Base-by-base conservation (phyloP, 2,797 vertebrate genomes). In the Carduelis carduelis region DNA sequence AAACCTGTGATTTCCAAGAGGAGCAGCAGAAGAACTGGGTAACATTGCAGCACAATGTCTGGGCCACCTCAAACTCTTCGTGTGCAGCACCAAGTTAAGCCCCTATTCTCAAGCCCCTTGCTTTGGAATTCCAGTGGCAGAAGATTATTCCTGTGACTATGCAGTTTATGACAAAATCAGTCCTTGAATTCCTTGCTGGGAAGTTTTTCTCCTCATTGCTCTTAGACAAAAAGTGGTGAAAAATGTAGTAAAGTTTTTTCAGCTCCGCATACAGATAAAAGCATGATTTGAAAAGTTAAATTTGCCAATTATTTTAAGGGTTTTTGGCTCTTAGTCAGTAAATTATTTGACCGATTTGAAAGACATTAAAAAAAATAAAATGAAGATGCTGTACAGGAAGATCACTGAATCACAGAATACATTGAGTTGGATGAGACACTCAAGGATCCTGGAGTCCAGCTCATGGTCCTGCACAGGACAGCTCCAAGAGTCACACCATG, bases 291-390 rank as follows among this genome's bases (percentile, higher is more conserved):
- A 70, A 77, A 95, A 59, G 35, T 49, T 83, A 56, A 61, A 80
- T 89, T 85, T 91, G 6, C 13, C 23, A 34, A 2, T 63, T 90
- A 65, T 66, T 89, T 63, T 71, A 52, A 87, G 19, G 16, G 43
- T 82, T 77, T 90, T 43, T 63, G 61, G 30, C 22, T 80, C 28
- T 74, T 82, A 84, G 35, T 69, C 37, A 75, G 24, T 43, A 83
- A 95, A 63, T 56, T 0, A 60, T 70, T 84, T 79, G 74, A 80
- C 53, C 94, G 77, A 79, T 43, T 56, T 27, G 34, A 74, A 96
- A 94, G 60, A 44, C 60, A 49, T 49, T 79, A 63, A 47, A 89
- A 94, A 92, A 43, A 46, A 86, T 61, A 90, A 61, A 72, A 87
- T 26, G 14, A 90, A 92, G 49, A 34, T 16, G 21, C 11, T 34